These are phyloP conservation scores for Pinna nobilis DNA, from an alignment of 1,140 invertebrate genomes.

Conservation along the genomic window DNA sequence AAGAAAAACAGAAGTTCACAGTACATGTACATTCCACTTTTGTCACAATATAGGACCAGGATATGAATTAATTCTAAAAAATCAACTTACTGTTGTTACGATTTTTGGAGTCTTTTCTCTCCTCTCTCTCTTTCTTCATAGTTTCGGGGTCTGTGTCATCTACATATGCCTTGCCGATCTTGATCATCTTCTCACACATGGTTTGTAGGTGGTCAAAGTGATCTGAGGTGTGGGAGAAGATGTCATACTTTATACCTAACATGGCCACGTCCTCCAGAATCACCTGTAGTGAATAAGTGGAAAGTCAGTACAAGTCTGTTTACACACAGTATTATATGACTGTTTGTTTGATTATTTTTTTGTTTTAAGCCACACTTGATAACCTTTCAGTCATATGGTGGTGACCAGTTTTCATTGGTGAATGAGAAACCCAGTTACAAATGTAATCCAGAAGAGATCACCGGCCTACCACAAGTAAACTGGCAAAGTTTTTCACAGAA, in stretches of 20 bases:
- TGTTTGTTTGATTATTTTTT: no score
- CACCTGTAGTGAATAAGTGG: conserved; percentile 81
- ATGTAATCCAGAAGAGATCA: no score
- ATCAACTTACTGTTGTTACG: conserved; percentile 64
- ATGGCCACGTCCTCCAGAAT: conserved; percentile 96
- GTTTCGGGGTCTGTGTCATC: conserved; percentile 95
- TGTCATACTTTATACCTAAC: conserved; percentile 93
- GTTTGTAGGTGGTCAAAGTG: conserved; percentile 95
- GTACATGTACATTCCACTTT: no score
- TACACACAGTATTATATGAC: neutral
- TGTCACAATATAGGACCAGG: no score
- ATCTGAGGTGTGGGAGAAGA: conserved; percentile 96
- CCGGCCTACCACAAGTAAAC: no score
- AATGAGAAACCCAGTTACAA: no score
- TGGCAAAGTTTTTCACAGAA: no score
- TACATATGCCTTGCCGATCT: conserved; percentile 93
- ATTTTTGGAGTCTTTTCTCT: conserved; percentile 85
- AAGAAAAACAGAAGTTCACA: no score
- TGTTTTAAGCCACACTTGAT: no score
- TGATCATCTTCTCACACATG: conserved; percentile 92
- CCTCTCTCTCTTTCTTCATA: conserved; percentile 97
- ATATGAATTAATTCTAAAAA: neutral
- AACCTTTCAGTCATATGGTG: no score
- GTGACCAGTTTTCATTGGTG: no score
- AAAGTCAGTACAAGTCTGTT: neutral